A percentile compares a stretch with the other conserved stretches of the same genome.
These are phyloP conservation scores for Scaptomyza montana DNA, from an alignment of 1,140 invertebrate genomes.

Conservation along the genomic window DNA sequence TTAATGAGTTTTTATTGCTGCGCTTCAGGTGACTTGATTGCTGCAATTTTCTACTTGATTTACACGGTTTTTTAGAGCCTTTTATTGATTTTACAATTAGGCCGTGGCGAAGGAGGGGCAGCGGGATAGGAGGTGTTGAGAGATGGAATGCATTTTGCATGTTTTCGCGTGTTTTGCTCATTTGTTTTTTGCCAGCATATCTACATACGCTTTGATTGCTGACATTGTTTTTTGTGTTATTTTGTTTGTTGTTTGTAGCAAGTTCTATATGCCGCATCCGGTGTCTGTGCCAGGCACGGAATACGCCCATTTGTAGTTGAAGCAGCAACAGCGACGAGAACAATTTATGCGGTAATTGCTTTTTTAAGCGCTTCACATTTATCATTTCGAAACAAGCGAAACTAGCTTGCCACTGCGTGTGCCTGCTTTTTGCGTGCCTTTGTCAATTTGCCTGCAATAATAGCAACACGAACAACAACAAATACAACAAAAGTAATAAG, in stretches of 20 bases:
- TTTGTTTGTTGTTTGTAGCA: constrained; percentile 57
- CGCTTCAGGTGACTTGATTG: constrained; percentile 79
- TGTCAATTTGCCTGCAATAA: constrained; percentile 64
- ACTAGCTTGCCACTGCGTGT: constrained; percentile 62
- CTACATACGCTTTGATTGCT: constrained; percentile 5
- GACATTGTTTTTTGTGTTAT: constrained; percentile 4
- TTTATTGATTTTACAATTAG: constrained; percentile 81
- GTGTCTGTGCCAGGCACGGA: constrained; percentile 43
- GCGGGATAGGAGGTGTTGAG: neutral
- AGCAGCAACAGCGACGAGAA: constrained; percentile 44
- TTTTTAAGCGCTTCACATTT: constrained; percentile 83
- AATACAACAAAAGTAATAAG: constrained; percentile 39
- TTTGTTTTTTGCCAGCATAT: constrained; percentile 60
- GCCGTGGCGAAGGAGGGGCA: neutral
- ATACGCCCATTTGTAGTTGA: constrained; percentile 42
- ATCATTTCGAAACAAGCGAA: constrained; percentile 81
- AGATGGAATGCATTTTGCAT: constrained; percentile 69
- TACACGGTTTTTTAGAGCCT: constrained; percentile 60
- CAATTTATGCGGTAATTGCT: constrained; percentile 83
- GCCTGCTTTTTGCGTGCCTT: constrained; percentile 60
- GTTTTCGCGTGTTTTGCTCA: constrained; percentile 68
- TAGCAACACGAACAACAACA: constrained; percentile 34
- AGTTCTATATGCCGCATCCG: constrained; percentile 74
- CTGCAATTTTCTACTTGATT: constrained; percentile 81
- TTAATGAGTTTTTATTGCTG: constrained; percentile 82